These are phyloP conservation scores for Selenia dentaria DNA, from an alignment of 2,888 invertebrate genomes.

Conservation along the genomic window DNA sequence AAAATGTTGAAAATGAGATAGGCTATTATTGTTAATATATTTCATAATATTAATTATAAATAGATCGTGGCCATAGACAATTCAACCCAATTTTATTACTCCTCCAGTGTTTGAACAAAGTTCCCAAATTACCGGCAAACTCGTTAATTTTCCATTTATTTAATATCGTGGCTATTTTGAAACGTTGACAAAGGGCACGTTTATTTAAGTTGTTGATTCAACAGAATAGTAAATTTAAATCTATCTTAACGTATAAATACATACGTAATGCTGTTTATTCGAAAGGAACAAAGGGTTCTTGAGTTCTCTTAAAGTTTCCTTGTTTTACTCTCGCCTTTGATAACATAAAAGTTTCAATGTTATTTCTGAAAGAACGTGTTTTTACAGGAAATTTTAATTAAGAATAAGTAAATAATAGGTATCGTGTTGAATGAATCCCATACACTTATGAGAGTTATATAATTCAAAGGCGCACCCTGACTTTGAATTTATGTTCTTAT, in stretches of 20 bases:
- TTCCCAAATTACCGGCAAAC: conserved; percentile 1
- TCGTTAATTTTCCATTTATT: conserved; percentile 1
- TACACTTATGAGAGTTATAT: no score
- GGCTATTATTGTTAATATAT: no score
- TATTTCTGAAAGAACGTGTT: no score
- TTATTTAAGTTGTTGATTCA: background rate
- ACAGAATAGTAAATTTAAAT: background rate
- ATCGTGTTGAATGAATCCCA: no score
- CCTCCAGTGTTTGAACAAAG: conserved; percentile 4
- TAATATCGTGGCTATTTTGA: conserved; percentile 6
- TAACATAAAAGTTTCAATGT: no score
- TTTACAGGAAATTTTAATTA: no score
- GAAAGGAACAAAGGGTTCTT: background rate
- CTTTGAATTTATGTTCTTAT: no score
- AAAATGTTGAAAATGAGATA: no score
- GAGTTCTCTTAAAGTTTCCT: background rate
- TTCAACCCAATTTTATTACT: background rate
- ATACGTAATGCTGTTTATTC: background rate
- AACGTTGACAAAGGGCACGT: background rate
- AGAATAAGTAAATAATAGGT: no score
- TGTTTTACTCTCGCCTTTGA: background rate
- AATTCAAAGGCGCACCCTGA: no score
- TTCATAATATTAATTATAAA: no score
- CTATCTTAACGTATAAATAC: background rate
- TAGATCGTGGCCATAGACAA: no score